Percentiles rank a stretch among this genome's conserved stretches.
phyloP scores from a whole-genome alignment of 2,888 invertebrate genomes.

The Copidosoma aretas region DNA sequence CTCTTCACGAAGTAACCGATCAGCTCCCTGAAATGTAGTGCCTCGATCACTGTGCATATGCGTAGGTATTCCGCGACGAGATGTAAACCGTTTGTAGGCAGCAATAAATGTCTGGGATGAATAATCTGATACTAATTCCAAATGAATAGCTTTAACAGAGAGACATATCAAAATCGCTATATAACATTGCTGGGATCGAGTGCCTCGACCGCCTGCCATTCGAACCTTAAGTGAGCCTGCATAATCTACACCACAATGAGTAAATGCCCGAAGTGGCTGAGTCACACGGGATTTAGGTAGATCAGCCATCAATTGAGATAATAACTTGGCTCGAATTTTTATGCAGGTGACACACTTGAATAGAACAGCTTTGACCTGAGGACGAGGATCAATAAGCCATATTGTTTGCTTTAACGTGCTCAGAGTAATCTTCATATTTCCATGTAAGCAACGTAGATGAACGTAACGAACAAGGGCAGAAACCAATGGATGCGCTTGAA shows the following conservation, averaged over 20 bases:
- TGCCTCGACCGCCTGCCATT: no score
- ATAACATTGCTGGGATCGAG: not conserved
- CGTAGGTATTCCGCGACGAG: conserved; percentile 17
- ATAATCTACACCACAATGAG: no score
- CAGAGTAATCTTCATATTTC: no score
- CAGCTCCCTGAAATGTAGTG: not conserved
- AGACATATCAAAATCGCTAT: conserved; percentile 30
- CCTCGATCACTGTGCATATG: conserved; percentile 30
- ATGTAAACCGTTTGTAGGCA: conserved; percentile 18
- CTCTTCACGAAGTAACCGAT: conserved; percentile 18
- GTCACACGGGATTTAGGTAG: no score
- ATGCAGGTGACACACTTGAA: no score
- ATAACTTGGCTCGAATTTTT: no score
- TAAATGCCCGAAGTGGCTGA: no score
- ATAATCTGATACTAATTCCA: conserved; percentile 31
- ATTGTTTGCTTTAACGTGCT: no score
- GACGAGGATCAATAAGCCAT: no score
- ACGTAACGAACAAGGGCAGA: not conserved
- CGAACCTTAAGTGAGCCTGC: no score
- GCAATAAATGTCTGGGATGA: conserved; percentile 19
- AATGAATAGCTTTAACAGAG: conserved; percentile 19
- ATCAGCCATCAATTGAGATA: no score
- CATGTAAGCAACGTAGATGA: not conserved
- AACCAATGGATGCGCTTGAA: not conserved
- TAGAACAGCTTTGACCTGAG: no score